These are phyloP conservation scores for Danio rerio DNA, from an alignment of 2,113 vertebrate species.

Conservation along the genomic window DNA sequence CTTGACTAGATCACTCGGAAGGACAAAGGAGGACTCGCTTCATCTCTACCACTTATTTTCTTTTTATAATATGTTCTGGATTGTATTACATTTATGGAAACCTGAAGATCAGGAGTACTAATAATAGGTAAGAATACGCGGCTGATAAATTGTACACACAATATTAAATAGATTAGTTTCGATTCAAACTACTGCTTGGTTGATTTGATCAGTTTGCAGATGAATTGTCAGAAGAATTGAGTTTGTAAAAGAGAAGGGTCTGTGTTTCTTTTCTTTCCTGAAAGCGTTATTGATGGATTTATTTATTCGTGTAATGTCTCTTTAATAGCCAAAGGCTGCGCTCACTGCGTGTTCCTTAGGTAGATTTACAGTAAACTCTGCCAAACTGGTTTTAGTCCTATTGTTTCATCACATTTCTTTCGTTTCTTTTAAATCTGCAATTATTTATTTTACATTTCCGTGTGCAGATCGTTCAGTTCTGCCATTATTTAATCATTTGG, in stretches of 20 bases:
- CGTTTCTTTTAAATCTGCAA: too few relatives aligned
- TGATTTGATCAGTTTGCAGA: too few relatives aligned
- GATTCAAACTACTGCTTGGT: too few relatives aligned
- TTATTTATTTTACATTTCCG: not conserved
- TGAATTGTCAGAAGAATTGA: not conserved
- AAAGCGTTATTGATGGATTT: not conserved
- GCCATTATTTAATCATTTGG: not conserved
- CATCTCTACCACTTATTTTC: not conserved
- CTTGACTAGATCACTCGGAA: not conserved
- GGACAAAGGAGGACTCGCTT: not conserved
- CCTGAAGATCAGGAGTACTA: not conserved
- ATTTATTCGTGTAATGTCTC: not conserved
- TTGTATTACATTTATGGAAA: not conserved
- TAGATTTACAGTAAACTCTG: not conserved
- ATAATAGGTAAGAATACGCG: conserved; percentile 4
- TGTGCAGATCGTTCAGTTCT: not conserved
- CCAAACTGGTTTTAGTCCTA: not conserved
- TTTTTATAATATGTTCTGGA: not conserved
- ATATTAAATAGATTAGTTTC: too few relatives aligned
- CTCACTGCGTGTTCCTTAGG: not conserved
- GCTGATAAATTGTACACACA: too few relatives aligned
- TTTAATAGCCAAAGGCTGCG: not conserved
- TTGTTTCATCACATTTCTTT: not conserved
- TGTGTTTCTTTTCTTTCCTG: not conserved
- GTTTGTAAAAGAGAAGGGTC: not conserved